A percentile compares a stretch with the other conserved stretches of the same genome.
Conservation (phyloP, 2,797 vertebrate genomes). For the Crocodylus rhombifer region DNA sequence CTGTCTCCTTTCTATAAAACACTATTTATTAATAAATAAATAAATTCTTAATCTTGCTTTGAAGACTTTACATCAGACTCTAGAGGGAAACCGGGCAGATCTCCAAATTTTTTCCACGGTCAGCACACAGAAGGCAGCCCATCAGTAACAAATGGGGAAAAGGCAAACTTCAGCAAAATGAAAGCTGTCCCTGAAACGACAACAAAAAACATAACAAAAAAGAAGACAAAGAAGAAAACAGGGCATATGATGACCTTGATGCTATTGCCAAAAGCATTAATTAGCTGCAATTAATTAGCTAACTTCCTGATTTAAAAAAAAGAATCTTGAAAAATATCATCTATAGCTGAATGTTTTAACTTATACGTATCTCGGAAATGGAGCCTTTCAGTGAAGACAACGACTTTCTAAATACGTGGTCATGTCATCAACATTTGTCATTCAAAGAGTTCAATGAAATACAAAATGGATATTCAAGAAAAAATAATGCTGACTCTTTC, state of each 20-base stretch:
- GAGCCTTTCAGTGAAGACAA: neutral
- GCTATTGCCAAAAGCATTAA: slow-evolving; percentile 48
- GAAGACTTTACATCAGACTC: slow-evolving; percentile 75
- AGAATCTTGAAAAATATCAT: slow-evolving; percentile 12
- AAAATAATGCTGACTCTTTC: neutral
- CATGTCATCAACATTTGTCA: slow-evolving; percentile 13
- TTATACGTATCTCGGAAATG: neutral
- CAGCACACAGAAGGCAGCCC: slow-evolving; percentile 73
- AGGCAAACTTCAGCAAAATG: slow-evolving; percentile 79
- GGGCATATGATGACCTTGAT: slow-evolving; percentile 46
- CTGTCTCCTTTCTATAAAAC: slow-evolving; percentile 55
- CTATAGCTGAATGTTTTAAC: neutral
- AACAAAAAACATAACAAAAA: neutral
- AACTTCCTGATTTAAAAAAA: slow-evolving; percentile 40
- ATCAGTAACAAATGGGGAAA: slow-evolving; percentile 73
- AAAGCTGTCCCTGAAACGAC: slow-evolving; percentile 61
- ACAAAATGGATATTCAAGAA: neutral
- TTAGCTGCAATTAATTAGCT: slow-evolving; percentile 45
- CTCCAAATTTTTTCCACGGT: slow-evolving; percentile 78
- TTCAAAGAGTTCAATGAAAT: neutral
- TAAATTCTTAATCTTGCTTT: slow-evolving; percentile 74
- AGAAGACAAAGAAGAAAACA: slow-evolving; percentile 55
- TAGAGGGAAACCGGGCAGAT: slow-evolving; percentile 73
- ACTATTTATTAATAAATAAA: slow-evolving; percentile 62
- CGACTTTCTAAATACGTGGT: neutral